These are phyloP conservation scores for Drosophila ananassae DNA, from an alignment of 1,140 invertebrate species.

Conservation along the genomic window DNA sequence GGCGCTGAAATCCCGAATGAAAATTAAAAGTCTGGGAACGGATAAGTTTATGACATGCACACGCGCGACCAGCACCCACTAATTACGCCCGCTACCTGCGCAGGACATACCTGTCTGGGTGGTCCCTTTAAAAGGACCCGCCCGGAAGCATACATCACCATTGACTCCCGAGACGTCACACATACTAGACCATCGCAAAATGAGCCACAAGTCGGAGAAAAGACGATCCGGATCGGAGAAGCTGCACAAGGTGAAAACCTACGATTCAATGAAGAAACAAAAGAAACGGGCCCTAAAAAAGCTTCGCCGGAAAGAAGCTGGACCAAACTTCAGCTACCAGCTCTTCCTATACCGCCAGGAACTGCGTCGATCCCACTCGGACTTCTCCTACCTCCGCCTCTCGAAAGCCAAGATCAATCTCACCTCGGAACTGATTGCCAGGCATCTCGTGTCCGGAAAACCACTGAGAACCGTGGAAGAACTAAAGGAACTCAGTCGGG, in stretches of 20 bases:
- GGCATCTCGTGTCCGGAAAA: slow-evolving; percentile 43
- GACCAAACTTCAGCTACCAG: slow-evolving; percentile 51
- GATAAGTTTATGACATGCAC: slow-evolving; percentile 46
- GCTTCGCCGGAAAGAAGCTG: background rate
- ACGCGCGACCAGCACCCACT: slow-evolving; percentile 39
- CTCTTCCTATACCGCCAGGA: slow-evolving; percentile 68
- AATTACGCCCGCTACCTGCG: slow-evolving; percentile 29
- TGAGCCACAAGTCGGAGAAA: slow-evolving; percentile 39
- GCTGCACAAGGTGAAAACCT: slow-evolving; percentile 26
- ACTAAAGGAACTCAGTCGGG: slow-evolving; percentile 65
- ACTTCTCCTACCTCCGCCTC: slow-evolving; percentile 63
- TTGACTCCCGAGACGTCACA: slow-evolving; percentile 4
- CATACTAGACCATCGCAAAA: slow-evolving; percentile 38
- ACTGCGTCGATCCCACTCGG: slow-evolving; percentile 35
- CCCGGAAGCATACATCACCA: slow-evolving; percentile 4
- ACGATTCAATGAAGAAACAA: slow-evolving; percentile 38
- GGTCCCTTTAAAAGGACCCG: slow-evolving; percentile 52
- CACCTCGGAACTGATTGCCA: slow-evolving; percentile 53
- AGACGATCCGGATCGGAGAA: slow-evolving; percentile 30
- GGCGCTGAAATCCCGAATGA: slow-evolving; percentile 36
- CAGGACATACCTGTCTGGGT: slow-evolving; percentile 45
- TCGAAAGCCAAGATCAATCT: slow-evolving; percentile 60
- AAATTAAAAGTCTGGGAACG: slow-evolving; percentile 21
- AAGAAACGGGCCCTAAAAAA: slow-evolving; percentile 29
- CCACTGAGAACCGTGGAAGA: slow-evolving; percentile 55